Evolutionary conservation across 2,888 invertebrate species (phyloP).

Genomic region (Drosophila robusta): DNA sequence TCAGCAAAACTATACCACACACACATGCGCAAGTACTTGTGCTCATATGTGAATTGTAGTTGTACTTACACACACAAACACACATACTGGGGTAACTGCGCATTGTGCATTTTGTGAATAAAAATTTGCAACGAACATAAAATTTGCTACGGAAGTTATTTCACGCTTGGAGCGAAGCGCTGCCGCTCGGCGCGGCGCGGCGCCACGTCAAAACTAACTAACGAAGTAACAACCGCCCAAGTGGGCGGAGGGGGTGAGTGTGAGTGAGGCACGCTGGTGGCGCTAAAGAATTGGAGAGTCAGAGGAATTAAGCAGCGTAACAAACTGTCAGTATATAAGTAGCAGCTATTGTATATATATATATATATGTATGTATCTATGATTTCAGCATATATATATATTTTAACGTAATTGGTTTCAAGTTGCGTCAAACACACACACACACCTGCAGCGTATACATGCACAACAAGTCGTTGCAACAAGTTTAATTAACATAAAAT

Average conservation of each 20-base stretch:
- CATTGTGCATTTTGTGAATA: conserved; percentile 76
- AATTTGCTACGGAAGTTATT: conserved; percentile 82
- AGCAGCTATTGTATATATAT: neutral
- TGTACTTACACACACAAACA: conserved; percentile 7
- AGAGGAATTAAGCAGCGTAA: conserved; percentile 72
- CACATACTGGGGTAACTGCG: conserved; percentile 44
- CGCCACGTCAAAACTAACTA: conserved; percentile 72
- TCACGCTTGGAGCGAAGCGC: conserved; percentile 73
- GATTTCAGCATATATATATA: conserved; percentile 10
- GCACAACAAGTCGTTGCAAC: conserved; percentile 62
- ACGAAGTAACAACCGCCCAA: conserved; percentile 63
- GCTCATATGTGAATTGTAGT: conserved; percentile 2
- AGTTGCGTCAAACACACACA: conserved; percentile 48
- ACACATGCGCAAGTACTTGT: conserved; percentile 7
- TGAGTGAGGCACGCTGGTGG: neutral
- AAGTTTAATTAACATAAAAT: conserved; percentile 81
- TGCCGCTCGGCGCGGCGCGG: conserved; percentile 17
- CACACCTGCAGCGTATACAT: conserved; percentile 7
- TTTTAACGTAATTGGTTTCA: conserved; percentile 71
- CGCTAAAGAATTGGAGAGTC: conserved; percentile 24
- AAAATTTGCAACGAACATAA: conserved; percentile 77
- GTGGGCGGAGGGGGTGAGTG: neutral
- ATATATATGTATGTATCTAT: conserved; percentile 10
- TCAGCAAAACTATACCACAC: conserved; percentile 18
- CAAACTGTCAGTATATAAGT: conserved; percentile 57